Base-by-base conservation (phyloP, 2,888 invertebrate genomes). In the Drosophila borborema region DNA sequence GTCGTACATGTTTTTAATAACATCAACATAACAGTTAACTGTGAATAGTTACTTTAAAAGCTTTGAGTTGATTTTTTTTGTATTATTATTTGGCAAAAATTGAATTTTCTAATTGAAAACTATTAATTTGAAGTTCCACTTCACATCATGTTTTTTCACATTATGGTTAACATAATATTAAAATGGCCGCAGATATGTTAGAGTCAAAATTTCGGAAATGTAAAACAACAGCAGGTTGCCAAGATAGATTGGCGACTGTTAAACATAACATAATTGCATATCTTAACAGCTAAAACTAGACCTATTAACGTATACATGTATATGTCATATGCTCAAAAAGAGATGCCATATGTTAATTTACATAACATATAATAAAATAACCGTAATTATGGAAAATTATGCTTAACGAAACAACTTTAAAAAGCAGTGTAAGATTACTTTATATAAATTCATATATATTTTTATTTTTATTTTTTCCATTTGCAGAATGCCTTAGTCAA, bases 401-500 rank as follows among this genome's bases (percentile, higher is more conserved):
- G 12, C 1, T n/a, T 1, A 34, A 18, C 18, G 1, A 10, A 16
- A 14, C 2, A n/a, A 40, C 6, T n/a, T 2, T 43, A 23, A 23
- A 48, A 20, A 48, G 10, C 7, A 28, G 48, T 4, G 7, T 23
- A 5, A 18, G 34, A 3, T 5, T 23, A 18, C 2, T 12, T 20
- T 23, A 54, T n/a, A 3, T 16, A 6, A 28, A 43, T 43, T 14
- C 14, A 4, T 2, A 23, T 38, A 18, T 28, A 28, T 28, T 6
- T 4, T 28, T 28, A n/a, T n/a, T 40, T 9, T n/a, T 54, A 18
- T 16, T 43, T 41, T 40, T 51, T 23, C 0, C 1, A 69, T 72
- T 60, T 3, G n/a, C 59, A 92, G 92, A 91, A 74, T 92, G 92
- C 23, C 80, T 92, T 36, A 92, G 91, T 66, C 92, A 92, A 72